Evolutionary conservation across 2,888 invertebrate species (phyloP), one percentile per base, ranked within the genome.

Genomic region (Lissonota sp.): DNA sequence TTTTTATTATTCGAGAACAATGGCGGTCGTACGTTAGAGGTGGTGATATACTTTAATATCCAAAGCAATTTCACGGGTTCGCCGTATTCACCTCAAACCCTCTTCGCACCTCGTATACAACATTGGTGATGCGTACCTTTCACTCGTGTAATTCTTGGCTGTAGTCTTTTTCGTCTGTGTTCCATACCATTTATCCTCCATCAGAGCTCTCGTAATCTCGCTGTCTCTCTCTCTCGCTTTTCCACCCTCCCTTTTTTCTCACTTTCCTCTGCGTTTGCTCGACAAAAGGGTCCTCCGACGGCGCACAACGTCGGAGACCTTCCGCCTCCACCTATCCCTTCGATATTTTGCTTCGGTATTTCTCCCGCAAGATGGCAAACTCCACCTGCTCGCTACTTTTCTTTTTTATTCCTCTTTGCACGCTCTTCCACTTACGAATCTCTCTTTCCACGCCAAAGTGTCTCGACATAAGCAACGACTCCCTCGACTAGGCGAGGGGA

Each of bases 381-480:
- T 4, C 4, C 49, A 42, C 46, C 42, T 60, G 26, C 26, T 26
- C 26, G 26, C 26, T 26, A 64, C 26, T 58, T 42, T 57, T 71
- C 40, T 63, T 51, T 53, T 72, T 72, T 72, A 83, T 83, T 85
- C 79, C 84, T 84, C 85, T 89, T 88, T 84, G 80, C 88, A 89
- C 90, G 86, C 87, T 89, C 87, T 90, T 87, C 87, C 88, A 88
- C 89, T 88, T 84, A 87, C 86, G 83, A 86, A 26, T 26, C 26
- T 81, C 84, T 83, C 79, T 83, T 83, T 83, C 79, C 26, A 26
- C 26, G 51, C 49, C 49, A 62, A 58, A 67, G 74, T 73, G 66
- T 79, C 80, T 63, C 63, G 74, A 80, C 79, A 81, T 83, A 83
- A 83, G 77, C 80, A 60, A 53, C 63, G 44, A 77, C 66, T 71